Evolutionary conservation across 2,888 invertebrate genomes (phyloP), one percentile per base, ranked within the genome.

Genomic region (Lampropteryx suffumata): DNA sequence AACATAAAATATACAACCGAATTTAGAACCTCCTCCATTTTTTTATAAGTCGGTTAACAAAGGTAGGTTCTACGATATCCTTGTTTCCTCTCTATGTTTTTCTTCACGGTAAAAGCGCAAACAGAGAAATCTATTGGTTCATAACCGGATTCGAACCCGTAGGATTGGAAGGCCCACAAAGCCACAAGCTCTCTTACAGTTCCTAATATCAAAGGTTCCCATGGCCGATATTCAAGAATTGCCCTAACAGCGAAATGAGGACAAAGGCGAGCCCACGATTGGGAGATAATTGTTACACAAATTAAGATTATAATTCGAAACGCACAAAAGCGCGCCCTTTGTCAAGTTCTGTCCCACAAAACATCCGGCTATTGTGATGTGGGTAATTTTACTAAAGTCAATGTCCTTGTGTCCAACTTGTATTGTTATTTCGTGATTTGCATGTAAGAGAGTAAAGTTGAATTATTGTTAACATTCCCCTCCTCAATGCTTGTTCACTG

Each of bases 301-400:
- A 53, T 48, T 42, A 51, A 51, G 26, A 53, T 53, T 44, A 41
- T 44, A 52, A 51, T 52, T 34, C 26, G 28, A 32, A 43, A 48
- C 13, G 27, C 14, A 56, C 48, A 50, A 53, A 50, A 54, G 51
- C 39, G 27, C 41, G 29, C 47, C 50, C 49, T 49, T 33, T 54
- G 50, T 34, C 30, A 13, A 21, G 42, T 24, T 33, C 33, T 13
- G 41, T 52, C 47, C 42, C 43, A 41, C 46, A 47, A 49, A 27
- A 13, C 26, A 52, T 56, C 56, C 58, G 54, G 50, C 36, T 35
- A 55, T 56, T 59, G 56, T 61, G n/a, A 11, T 42, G 29, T 39
- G 33, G 48, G 27, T 40, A 35, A 47, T 41, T 41, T 48, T 29
- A 32, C 29, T 44, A 14, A 51, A 51, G 50, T 48, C 48, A 55